Conservation (phyloP, 2,113 vertebrate genomes). For the Zosterops japonicus region DNA sequence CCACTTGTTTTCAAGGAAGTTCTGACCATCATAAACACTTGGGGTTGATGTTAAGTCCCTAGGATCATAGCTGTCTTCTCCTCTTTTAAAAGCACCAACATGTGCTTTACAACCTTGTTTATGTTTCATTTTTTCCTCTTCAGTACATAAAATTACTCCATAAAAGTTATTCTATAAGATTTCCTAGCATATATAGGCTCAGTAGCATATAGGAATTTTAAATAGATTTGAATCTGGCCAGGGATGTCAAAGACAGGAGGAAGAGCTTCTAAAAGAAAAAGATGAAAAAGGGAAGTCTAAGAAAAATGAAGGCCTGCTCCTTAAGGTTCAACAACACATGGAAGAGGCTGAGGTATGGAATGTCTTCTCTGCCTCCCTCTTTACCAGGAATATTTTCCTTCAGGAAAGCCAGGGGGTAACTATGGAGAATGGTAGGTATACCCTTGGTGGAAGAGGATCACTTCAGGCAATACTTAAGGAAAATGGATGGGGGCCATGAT, state of each 20-base stretch:
- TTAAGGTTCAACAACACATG: accelerated
- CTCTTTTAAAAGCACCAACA: not conserved
- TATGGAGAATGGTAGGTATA: not conserved
- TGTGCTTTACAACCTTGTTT: not conserved
- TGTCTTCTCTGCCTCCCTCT: not conserved
- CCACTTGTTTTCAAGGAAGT: not conserved
- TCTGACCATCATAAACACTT: not conserved
- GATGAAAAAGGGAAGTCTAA: not conserved
- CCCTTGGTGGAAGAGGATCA: not conserved
- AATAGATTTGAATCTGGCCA: not conserved
- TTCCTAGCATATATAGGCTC: not conserved
- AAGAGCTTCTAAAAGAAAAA: not conserved
- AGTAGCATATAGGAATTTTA: not conserved
- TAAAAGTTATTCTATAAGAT: not conserved
- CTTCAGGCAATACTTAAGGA: not conserved
- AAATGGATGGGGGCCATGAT: not conserved
- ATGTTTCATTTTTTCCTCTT: conserved; percentile 4
- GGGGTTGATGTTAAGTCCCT: not conserved
- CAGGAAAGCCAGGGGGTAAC: not conserved
- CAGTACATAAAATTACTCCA: conserved; percentile 14
- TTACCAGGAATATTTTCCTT: not conserved
- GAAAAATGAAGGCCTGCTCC: accelerated
- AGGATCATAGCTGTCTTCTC: not conserved
- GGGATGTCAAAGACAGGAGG: not conserved
- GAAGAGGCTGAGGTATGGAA: not conserved